Evolutionary conservation across 35 echinoderm and acorn worm species (phyloP), one percentile per base, ranked within the genome.

Genomic region (Nesometra sesokonis): DNA sequence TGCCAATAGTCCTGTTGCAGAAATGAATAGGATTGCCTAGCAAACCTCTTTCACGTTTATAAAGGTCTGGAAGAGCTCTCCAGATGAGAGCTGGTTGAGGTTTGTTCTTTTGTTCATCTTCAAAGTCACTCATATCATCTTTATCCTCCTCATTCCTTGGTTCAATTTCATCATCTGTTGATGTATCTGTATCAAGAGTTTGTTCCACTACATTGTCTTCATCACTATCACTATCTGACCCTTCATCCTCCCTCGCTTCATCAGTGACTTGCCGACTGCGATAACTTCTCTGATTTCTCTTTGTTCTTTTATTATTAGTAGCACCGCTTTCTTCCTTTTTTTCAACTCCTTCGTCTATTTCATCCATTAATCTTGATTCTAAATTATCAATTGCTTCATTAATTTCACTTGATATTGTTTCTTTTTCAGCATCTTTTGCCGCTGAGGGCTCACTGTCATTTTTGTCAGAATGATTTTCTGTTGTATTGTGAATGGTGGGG

Each of bases 1-100:
- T 97, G 9, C 89, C 92, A 27, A 91, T 89, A 30, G 87, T 86
- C 21, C 86, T 80, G 29, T 79, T 32, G 32, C 89, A 86, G 47
- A 89, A 97, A 21, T 79, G 76, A 29, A 77, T 35, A 57, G 34
- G 32, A 37, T 88, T 88, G 81, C 87, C 84, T 9, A 46, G 52
- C 30, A 27, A 33, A 13, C 95, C 95, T n/a, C 91, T 34, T 76
- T 93, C 87, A 0, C 91, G 77, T 32, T 78, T 32, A 27, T 46
- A 83, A n/a, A 93, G 78, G 46, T 89, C 39, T 5, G 84, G 79
- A 30, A 89, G 29, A 2, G 91, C 87, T 8, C 81, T 83, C 87
- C 84, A 89, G 23, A 57, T 91, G 27, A 83, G 84, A 30, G 37
- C 29, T 0, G 91, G 91, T 15, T 89, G 77, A 21, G 43, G 34